Evolutionary conservation across 1,140 invertebrate species (phyloP), one percentile per base, ranked within the genome.

Genomic region (Psilanteris sp.): DNA sequence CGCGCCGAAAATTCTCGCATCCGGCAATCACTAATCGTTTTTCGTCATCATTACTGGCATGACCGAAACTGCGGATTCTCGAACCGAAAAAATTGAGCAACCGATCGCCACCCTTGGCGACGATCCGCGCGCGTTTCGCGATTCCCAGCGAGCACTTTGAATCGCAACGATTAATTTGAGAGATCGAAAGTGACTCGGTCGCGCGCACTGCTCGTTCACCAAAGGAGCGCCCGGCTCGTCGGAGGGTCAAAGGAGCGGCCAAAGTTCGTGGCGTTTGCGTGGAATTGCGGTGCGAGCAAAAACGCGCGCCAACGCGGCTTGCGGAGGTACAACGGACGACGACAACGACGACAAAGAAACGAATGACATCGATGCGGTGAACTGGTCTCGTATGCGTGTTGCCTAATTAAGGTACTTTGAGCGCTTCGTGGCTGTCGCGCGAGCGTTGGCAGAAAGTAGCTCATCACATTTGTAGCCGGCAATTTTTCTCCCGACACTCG

Each of bases 371-470:
- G 64, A 50, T 68, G 52, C 64, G 64, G 27, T 59, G 43, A 57
- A 68, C 44, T 41, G 64, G 43, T 68, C 15, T 55, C n/a, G n/a
- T 44, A 37, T 50, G 36, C 48, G 50, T 55, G 48, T 13, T 39
- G 52, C 34, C 43, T 68, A 67, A 57, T 68, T 68, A 68, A 57
- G 64, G 64, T 70, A 59, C 66, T 70, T 61, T 52, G 66, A 70
- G 54, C 66, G 43, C 36, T 68, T 37, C 15, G 11, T 14, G 14
- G 31, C 50, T 55, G 62, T 57, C 15, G 0, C 7, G 16, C 9
- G 18, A 57, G 36, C 18, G 34, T 13, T 24, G 50, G 18, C 14
- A 16, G 34, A 55, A 37, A 24, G 4, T 24, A 9, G 52, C 20
- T n/a, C 11, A 7, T n/a, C n/a, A n/a, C n/a, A n/a, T n/a, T n/a